phyloP scores from a whole-genome alignment of 2,888 invertebrate species.

The Orthonychiurus folsomi region DNA sequence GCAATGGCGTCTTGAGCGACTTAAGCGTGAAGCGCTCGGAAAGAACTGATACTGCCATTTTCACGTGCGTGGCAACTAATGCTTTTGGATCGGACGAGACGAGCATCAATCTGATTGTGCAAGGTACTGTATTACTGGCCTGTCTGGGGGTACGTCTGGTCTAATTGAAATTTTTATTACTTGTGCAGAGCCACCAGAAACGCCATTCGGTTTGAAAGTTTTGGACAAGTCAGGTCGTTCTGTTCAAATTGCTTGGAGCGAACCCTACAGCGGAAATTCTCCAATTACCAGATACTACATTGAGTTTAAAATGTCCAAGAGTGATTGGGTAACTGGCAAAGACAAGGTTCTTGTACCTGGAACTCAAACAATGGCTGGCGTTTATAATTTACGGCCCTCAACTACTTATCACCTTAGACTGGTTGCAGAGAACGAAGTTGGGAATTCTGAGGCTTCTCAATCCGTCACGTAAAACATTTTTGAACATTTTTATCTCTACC shows the following conservation, averaged over 20 bases:
- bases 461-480: no score
- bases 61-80: conserved; percentile 86
- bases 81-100: conserved; percentile 89
- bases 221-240: conserved; percentile 82
- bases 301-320: conserved; percentile 67
- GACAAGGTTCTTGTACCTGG: conserved; percentile 83
- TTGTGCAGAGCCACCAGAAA: conserved; percentile 68
- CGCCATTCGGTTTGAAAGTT: conserved; percentile 77
- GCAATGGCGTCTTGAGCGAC: conserved; percentile 78
- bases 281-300: conserved; percentile 80
- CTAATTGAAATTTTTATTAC: not conserved
- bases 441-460: conserved; percentile 84
- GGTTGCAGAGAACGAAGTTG: conserved; percentile 87
- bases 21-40: conserved; percentile 82
- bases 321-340: conserved; percentile 72
- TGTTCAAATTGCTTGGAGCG: conserved; percentile 83
- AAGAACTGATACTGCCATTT: conserved; percentile 76
- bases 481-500: no score
- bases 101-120: conserved; percentile 90
- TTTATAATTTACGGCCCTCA: conserved; percentile 77
- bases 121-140: no score
- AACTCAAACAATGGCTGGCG: conserved; percentile 77
- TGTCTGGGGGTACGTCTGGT: no score
- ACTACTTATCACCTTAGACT: conserved; percentile 88
- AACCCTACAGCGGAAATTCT: conserved; percentile 85